Conservation (phyloP, 2,113 vertebrate species). For the Psilopsiagon aurifrons region DNA sequence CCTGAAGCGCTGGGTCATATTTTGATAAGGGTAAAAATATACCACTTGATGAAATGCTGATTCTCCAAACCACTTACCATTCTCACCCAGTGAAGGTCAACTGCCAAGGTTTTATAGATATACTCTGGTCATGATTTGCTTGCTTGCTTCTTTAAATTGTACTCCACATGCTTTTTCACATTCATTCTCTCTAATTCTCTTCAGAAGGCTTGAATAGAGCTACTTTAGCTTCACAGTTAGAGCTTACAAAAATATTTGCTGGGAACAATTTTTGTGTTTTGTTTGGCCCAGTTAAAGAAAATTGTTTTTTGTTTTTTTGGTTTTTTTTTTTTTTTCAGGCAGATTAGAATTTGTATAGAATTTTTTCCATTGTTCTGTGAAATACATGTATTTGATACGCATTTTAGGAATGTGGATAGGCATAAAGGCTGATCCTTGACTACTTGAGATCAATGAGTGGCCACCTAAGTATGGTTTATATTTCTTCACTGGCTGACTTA, state of each 20-base stretch:
- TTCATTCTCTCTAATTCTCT: constrained; percentile 13
- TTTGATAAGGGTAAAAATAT: constrained; percentile 32
- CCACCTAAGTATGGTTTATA: not conserved
- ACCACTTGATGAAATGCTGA: constrained; percentile 27
- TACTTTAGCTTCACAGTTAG: not conserved
- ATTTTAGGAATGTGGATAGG: not conserved
- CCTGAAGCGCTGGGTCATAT: constrained; percentile 27
- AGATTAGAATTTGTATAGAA: not conserved
- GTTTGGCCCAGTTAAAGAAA: not conserved
- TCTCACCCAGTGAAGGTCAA: constrained; percentile 60
- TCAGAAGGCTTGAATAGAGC: not conserved
- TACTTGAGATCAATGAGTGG: not conserved
- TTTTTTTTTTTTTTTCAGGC: not conserved
- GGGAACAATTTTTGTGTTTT: not conserved
- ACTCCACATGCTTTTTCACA: not conserved
- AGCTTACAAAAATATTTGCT: not conserved
- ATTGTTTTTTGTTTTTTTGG: not conserved
- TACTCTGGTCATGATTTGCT: not conserved
- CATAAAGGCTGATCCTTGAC: not conserved
- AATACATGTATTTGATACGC: not conserved
- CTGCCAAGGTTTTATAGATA: constrained; percentile 59
- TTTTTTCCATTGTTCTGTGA: not conserved
- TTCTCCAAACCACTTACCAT: constrained; percentile 52
- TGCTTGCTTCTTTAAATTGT: constrained; percentile 35
- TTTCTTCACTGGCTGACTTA: not conserved